Percentiles rank a stretch among this genome's conserved stretches.
Conservation (phyloP, 2,888 invertebrate genomes). For the Eristalis tenax region DNA sequence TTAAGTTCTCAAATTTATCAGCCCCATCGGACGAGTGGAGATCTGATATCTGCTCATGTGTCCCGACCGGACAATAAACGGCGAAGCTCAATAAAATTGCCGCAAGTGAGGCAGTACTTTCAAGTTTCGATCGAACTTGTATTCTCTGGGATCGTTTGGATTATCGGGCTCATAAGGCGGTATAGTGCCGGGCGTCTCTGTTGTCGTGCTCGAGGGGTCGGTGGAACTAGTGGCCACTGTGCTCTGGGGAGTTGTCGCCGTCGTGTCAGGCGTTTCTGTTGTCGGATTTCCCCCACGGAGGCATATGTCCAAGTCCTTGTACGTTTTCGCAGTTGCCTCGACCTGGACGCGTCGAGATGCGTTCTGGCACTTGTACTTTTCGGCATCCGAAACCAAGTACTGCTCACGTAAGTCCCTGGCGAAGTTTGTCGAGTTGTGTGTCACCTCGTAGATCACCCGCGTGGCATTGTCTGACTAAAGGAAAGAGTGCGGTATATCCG, state of each 20-base stretch:
- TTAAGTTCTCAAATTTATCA: not conserved
- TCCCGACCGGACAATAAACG: not conserved
- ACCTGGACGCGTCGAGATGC: not conserved
- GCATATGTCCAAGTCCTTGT: not conserved
- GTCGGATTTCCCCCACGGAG: not conserved
- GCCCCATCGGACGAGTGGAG: not conserved
- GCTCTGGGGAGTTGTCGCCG: not conserved
- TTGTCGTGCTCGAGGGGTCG: not conserved
- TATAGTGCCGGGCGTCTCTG: not conserved
- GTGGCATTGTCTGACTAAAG: not conserved
- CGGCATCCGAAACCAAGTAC: not conserved
- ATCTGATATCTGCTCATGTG: not conserved
- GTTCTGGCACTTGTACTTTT: not conserved
- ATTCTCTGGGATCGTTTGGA: not conserved
- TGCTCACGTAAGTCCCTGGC: not conserved
- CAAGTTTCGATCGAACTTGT: not conserved
- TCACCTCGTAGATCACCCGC: not conserved
- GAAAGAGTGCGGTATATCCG: not conserved
- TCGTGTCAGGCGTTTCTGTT: not conserved
- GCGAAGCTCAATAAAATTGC: not conserved
- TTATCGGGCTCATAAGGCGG: not conserved
- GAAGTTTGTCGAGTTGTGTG: not conserved
- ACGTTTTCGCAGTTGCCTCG: not conserved
- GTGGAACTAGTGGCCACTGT: not conserved
- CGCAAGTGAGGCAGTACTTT: not conserved